Base-by-base conservation (phyloP, 2,113 vertebrate species). In the Spea multiplicata region DNA sequence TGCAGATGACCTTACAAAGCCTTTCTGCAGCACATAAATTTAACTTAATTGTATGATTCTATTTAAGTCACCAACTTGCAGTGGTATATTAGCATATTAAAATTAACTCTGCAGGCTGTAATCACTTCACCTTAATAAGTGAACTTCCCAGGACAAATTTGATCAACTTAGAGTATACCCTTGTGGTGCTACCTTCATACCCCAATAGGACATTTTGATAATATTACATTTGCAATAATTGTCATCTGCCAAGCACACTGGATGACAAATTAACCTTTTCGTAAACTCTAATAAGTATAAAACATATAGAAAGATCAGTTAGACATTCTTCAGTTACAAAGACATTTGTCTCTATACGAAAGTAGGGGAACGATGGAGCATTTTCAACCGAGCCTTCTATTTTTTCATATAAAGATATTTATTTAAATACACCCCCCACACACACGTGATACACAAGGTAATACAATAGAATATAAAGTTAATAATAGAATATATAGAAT, bases 71-170 rank as follows among this genome's bases (percentile, higher is more conserved):
- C 85, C 86, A 89, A 84, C 85, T 92, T 88, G 82, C 90, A 86
- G 82, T 84, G 87, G 82, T 85, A 59, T 83, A 87, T 91, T 91
- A 87, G 81, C 90, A 90, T 90, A 89, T 87, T 90, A 86, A 90
- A 91, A 92, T 91, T 89, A 93, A 90, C 88, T 89, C 83, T 85
- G 86, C 82, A 68, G 84, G 81, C 85, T 87, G 85, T 89, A 90
- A 91, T 88, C 88, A 88, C 81, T 87, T 89, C 84, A 90, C 85
- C 78, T 89, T 86, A 88, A 88, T 86, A 86, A 88, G 84, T 71
- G 75, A 88, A 89, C 81, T 86, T 88, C 84, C 78, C 73, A 84
- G 87, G 88, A 84, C 83, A 89, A 89, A 90, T 88, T 84, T 87
- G 89, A 90, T 91, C 85, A 90, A 90, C 88, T 87, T 85, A 82